Evolutionary conservation across 2,888 invertebrate species (phyloP), one percentile per base, ranked within the genome.

Genomic region (Idaea biselata): DNA sequence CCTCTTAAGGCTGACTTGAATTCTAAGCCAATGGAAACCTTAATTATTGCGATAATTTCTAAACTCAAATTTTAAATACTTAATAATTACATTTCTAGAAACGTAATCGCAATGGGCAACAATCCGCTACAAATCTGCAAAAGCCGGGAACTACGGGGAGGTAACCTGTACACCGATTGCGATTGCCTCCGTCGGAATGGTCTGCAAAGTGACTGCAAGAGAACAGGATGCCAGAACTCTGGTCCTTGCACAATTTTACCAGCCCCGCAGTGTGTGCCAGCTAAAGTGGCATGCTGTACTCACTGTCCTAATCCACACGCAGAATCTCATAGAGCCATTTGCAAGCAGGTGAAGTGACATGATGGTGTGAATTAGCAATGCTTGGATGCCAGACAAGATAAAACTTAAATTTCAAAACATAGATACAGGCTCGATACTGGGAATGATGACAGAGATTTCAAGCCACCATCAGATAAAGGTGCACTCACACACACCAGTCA

Each of bases 171-270:
- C 65, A 91, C 89, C 0, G 93, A 94, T 63, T 94, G 94, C 69
- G 85, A 84, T 67, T 94, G 94, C 69, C 82, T 93, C 53, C 92
- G 93, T 31, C 85, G 94, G 62, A 94, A 94, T 70, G 94, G 94
- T 0, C 78, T 94, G 32, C 94, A 94, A 72, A 92, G 93, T 66
- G 91, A 93, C 63, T 94, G 94, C 70, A 89, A 88, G 11, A 84
- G 94, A 66, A 89, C 82, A 61, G 91, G 89, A 44, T 93, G 94
- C 70, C 91, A 91, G 66, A 83, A 83, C 60, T 87, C 87, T 1
- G 79, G 87, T 0, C 78, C 81, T 4, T 92, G 91, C 67, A 72
- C 80, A 56, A 66, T 66, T 3, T 61, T 82, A 53, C 91, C 91
- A 14, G 82, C 84, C 0, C 91, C 91, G 0, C 59, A 79, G 0